phyloP scores from a whole-genome alignment of 2,888 invertebrate genomes.

The Rhagonycha fulva region DNA sequence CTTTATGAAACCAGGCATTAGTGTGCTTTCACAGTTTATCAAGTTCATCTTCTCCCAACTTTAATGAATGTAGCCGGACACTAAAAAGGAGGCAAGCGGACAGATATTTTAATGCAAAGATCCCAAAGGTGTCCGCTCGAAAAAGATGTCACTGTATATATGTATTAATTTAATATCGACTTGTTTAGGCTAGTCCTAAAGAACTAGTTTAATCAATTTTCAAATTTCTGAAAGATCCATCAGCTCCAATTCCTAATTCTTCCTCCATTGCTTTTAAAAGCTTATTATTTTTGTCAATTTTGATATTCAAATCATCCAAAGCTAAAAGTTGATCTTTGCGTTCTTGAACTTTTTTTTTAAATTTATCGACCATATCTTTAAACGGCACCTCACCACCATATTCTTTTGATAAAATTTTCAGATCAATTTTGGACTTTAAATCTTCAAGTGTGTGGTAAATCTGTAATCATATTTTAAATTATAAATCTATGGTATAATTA shows the following conservation, averaged over 20 bases:
- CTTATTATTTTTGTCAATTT: conserved; percentile 61
- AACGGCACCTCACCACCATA: conserved; percentile 84
- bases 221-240: conserved; percentile 83
- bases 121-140: too few species aligned
- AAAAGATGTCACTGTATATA: too few species aligned
- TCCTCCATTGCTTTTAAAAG: conserved; percentile 60
- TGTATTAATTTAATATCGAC: too few species aligned
- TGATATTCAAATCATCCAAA: conserved; percentile 76
- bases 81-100: too few species aligned
- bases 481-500: too few species aligned
- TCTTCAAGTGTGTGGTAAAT: conserved; percentile 76
- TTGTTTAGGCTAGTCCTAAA: too few species aligned
- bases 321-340: conserved; percentile 69
- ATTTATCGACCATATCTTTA: conserved; percentile 77
- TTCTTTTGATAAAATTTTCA: conserved; percentile 80
- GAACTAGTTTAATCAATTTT: conserved; percentile 70
- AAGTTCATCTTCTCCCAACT: too few species aligned
- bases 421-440: conserved; percentile 70
- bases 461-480: conserved; percentile 53
- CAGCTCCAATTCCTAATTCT: conserved; percentile 72
- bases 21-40: too few species aligned
- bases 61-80: too few species aligned
- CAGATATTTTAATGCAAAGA: too few species aligned
- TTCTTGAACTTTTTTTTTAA: conserved; percentile 67
- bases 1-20: too few species aligned